These are phyloP conservation scores for Otolemur garnettii DNA, from an alignment of 2,113 vertebrate species.

Conservation along the genomic window DNA sequence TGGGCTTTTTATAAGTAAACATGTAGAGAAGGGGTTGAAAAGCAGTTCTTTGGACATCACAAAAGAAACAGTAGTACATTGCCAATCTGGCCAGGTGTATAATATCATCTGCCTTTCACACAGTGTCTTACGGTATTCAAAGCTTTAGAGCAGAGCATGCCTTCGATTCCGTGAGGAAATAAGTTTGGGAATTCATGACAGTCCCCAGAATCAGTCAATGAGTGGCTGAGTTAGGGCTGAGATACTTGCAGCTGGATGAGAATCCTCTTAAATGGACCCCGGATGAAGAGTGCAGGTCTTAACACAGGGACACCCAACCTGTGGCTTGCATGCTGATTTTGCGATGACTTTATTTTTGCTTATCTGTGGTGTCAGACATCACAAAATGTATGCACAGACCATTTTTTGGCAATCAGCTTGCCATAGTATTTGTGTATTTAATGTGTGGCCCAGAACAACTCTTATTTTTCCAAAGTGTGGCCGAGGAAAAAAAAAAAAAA, in stretches of 20 bases:
- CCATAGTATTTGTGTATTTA: no score
- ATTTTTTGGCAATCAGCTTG: no score
- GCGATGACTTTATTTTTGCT: no score
- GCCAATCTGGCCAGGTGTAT: background rate
- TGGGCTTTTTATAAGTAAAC: constrained; percentile 15
- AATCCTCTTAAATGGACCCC: background rate
- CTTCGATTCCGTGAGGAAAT: background rate
- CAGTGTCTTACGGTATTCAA: background rate
- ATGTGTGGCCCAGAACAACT: no score
- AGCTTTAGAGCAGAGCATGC: background rate
- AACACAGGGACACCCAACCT: no score
- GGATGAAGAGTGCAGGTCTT: background rate
- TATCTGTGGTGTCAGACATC: no score
- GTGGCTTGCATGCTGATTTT: no score
- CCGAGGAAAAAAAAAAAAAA: no score
- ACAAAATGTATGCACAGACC: no score
- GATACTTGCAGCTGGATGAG: background rate
- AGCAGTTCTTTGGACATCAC: background rate
- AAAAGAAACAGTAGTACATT: background rate
- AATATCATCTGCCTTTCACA: background rate
- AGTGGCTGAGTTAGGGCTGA: background rate
- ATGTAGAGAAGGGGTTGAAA: background rate
- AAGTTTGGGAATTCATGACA: background rate
- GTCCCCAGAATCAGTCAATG: background rate
- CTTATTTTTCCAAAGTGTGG: no score